phyloP scores from a whole-genome alignment of 2,113 vertebrate genomes.

The Labrus mixtus region DNA sequence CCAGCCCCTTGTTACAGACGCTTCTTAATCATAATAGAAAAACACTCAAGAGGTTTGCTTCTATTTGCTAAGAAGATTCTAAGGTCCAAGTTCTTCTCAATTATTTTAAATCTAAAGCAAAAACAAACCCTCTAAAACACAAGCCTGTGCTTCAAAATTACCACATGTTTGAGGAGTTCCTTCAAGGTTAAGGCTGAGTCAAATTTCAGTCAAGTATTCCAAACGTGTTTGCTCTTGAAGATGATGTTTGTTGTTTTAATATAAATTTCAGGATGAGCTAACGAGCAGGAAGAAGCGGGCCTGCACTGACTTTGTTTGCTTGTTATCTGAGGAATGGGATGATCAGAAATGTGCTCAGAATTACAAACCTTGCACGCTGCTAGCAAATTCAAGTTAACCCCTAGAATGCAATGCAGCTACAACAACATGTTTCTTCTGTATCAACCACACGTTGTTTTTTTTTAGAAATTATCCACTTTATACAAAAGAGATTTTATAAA shows the following conservation, averaged over 20 bases:
- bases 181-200: neutral
- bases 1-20: slow-evolving; percentile 7
- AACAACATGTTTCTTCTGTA: neutral
- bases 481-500: slow-evolving; percentile 1
- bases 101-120: neutral
- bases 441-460: neutral
- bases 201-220: slow-evolving; percentile 12
- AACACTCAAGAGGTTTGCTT: neutral
- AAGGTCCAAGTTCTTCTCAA: neutral
- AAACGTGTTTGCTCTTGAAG: slow-evolving; percentile 29
- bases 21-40: slow-evolving; percentile 28
- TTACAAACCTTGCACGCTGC: neutral
- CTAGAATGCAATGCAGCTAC: neutral
- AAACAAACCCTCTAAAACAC: neutral
- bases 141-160: slow-evolving; percentile 3
- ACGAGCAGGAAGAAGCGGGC: neutral
- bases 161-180: neutral
- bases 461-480: neutral
- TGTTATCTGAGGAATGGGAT: slow-evolving; percentile 24
- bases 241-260: slow-evolving; percentile 17
- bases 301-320: slow-evolving; percentile 1
- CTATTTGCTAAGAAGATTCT: neutral
- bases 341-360: slow-evolving; percentile 16
- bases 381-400: neutral
- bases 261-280: neutral